Evolutionary conservation across 2,888 invertebrate species (phyloP).

Genomic region (Hypselothyrea guttata): DNA sequence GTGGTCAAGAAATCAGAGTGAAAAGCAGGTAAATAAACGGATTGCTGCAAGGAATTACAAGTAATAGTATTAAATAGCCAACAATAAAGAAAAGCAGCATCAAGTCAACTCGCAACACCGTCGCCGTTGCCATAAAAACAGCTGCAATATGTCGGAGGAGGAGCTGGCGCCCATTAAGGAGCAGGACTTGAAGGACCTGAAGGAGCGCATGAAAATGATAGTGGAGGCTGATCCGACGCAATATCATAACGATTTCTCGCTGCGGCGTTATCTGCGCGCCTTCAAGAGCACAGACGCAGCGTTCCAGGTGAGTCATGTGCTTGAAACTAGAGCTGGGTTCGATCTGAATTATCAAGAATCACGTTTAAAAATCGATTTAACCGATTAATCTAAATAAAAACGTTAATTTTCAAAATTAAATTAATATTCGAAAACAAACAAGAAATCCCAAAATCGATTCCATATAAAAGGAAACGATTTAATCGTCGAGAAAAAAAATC

Average conservation of each 20-base stretch:
- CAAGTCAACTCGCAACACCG: background rate
- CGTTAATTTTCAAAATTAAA: too few species aligned
- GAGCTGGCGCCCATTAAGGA: conserved; percentile 84
- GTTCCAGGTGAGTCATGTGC: conserved; percentile 85
- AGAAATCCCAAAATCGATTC: too few species aligned
- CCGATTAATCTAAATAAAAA: too few species aligned
- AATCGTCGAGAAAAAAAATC: too few species aligned
- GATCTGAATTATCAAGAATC: too few species aligned
- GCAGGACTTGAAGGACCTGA: conserved; percentile 86
- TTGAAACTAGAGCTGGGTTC: too few species aligned
- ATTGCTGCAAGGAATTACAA: conserved; percentile 3
- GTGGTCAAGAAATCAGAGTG: conserved; percentile 20
- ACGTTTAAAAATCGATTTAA: too few species aligned
- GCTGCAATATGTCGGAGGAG: conserved; percentile 79
- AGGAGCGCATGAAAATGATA: conserved; percentile 88
- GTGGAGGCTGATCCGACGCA: conserved; percentile 88
- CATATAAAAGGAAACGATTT: too few species aligned
- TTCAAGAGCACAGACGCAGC: conserved; percentile 89
- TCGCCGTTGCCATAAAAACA: conserved; percentile 20
- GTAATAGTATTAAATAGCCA: background rate
- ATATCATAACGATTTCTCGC: conserved; percentile 89
- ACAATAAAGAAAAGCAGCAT: background rate
- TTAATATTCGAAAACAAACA: too few species aligned
- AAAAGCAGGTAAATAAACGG: conserved; percentile 10
- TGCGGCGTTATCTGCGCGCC: conserved; percentile 88